phyloP scores from a whole-genome alignment of 2,888 invertebrate genomes.

The Pimpla rufipes region DNA sequence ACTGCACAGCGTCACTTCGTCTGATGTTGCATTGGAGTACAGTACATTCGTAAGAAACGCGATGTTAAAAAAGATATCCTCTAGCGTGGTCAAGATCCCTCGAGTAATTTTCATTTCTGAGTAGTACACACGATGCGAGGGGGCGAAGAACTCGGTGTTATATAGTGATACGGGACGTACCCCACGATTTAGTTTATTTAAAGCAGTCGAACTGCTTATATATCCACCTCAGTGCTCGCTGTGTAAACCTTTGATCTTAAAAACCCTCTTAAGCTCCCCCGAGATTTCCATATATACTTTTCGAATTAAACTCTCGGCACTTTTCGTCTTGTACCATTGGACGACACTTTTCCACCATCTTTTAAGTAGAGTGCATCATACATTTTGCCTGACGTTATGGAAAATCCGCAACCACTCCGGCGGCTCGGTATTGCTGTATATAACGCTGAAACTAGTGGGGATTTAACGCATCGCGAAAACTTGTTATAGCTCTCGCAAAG shows the following conservation, averaged over 20 bases:
- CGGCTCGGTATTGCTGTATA: background rate
- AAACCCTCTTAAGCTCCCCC: slow-evolving; percentile 19
- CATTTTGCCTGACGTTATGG: background rate
- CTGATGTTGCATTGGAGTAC: background rate
- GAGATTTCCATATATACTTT: slow-evolving; percentile 15
- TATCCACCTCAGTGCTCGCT: slow-evolving; percentile 3
- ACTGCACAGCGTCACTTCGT: background rate
- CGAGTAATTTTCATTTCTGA: slow-evolving; percentile 34
- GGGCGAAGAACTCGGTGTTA: no score
- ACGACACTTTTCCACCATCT: background rate
- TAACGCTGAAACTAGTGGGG: background rate
- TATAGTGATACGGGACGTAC: slow-evolving; percentile 28
- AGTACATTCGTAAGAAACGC: slow-evolving; percentile 20
- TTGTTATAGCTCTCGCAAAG: slow-evolving; percentile 2
- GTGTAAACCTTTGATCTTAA: slow-evolving; percentile 39
- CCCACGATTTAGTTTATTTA: slow-evolving; percentile 27
- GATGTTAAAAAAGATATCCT: slow-evolving; percentile 17
- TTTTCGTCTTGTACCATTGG: background rate
- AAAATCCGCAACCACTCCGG: background rate
- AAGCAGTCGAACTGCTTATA: slow-evolving; percentile 30
- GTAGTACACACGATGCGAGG: slow-evolving; percentile 9
- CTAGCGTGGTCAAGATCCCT: slow-evolving; percentile 24
- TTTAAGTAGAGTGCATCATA: background rate
- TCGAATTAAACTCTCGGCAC: slow-evolving; percentile 21
- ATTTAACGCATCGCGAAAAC: slow-evolving; percentile 5